Conservation (phyloP, 2,888 invertebrate species). For the Alsophila aescularia region DNA sequence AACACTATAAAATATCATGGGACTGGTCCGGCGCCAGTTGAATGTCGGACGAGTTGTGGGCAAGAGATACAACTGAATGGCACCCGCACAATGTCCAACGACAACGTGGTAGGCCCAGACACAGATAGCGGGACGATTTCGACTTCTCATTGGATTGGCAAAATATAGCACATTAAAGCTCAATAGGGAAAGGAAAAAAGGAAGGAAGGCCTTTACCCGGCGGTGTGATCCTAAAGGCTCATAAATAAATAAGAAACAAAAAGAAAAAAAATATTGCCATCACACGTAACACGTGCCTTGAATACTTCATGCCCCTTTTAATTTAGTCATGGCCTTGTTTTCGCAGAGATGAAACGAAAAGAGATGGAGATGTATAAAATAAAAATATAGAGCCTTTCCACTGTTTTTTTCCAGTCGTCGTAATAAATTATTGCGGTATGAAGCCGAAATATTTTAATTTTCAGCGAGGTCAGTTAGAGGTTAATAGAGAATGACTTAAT, state of each 20-base stretch:
- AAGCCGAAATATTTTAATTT: constrained; percentile 3
- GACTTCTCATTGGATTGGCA: too few species aligned
- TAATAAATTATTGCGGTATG: constrained; percentile 3
- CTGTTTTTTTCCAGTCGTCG: constrained; percentile 6
- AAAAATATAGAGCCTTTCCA: constrained; percentile 14
- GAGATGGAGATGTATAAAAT: constrained; percentile 25
- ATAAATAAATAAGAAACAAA: background rate
- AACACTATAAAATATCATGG: too few species aligned
- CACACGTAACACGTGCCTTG: constrained; percentile 25
- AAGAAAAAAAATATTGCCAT: background rate
- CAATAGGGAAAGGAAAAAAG: too few species aligned
- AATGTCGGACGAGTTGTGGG: too few species aligned
- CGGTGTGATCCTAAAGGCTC: too few species aligned
- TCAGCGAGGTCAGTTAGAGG: background rate
- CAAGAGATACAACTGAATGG: too few species aligned
- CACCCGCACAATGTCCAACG: too few species aligned
- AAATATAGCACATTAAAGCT: too few species aligned
- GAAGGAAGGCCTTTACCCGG: too few species aligned
- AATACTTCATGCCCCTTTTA: constrained; percentile 36
- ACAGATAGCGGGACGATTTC: too few species aligned
- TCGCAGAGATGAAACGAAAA: constrained; percentile 23
- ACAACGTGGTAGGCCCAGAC: too few species aligned
- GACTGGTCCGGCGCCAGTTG: too few species aligned
- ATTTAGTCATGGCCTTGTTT: constrained; percentile 40
- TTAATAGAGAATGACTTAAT: constrained; percentile 5